A percentile compares a stretch with the other conserved stretches of the same genome.
These are phyloP conservation scores for Potamarius usumacintae DNA, from an alignment of 2,113 vertebrate species.

Conservation along the genomic window DNA sequence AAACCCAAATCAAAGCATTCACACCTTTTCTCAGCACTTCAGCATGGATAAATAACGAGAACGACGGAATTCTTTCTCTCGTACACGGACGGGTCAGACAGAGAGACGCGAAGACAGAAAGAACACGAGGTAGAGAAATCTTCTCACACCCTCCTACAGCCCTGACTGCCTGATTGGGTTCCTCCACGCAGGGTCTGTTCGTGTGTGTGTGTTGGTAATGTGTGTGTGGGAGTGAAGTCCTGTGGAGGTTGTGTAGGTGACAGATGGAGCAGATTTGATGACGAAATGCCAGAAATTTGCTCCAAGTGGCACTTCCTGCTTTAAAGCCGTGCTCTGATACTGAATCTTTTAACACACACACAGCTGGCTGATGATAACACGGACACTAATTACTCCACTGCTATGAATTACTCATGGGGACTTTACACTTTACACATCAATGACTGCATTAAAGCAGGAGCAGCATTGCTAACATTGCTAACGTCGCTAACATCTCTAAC, in stretches of 20 bases:
- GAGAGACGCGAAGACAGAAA: neutral
- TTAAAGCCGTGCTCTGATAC: constrained; percentile 28
- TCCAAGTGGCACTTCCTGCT: constrained; percentile 36
- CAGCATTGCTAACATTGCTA: neutral
- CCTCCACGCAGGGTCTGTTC: constrained; percentile 39
- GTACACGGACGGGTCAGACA: neutral
- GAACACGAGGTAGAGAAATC: constrained; percentile 27
- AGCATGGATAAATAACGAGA: constrained; percentile 60
- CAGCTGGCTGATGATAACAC: constrained; percentile 27
- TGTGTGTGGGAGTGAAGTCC: constrained; percentile 62
- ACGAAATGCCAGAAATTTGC: constrained; percentile 35
- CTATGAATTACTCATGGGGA: neutral
- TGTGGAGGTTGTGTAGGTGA: constrained; percentile 33
- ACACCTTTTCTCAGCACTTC: constrained; percentile 68
- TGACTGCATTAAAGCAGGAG: neutral
- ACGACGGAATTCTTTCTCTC: neutral
- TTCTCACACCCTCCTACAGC: constrained; percentile 47
- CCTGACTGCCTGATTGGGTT: constrained; percentile 39
- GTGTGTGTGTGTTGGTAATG: constrained; percentile 52
- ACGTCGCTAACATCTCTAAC: neutral
- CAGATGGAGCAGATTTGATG: constrained; percentile 55
- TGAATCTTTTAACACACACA: constrained; percentile 24
- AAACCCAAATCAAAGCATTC: constrained; percentile 64
- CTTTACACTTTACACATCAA: neutral
- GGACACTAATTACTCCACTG: constrained; percentile 4